phyloP scores from a whole-genome alignment of 1,140 invertebrate species.

The Araneus ventricosus region DNA sequence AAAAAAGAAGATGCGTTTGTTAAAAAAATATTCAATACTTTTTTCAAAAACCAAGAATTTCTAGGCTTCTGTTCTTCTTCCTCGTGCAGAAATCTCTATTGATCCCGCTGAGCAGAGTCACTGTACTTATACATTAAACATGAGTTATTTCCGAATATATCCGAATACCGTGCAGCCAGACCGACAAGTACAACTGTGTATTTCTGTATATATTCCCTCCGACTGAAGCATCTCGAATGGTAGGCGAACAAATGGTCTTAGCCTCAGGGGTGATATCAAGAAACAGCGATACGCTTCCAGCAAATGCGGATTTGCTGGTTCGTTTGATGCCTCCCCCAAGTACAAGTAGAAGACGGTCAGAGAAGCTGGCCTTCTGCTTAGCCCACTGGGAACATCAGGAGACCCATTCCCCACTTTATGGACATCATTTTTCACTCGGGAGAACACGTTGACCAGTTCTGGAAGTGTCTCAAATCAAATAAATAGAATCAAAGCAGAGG shows the following conservation, averaged over 20 bases:
- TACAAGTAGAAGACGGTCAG: background rate
- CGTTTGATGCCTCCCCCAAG: background rate
- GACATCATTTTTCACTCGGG: slow-evolving; percentile 1
- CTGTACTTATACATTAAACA: no score
- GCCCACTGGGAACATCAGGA: background rate
- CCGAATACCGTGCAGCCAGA: background rate
- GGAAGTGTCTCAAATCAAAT: background rate
- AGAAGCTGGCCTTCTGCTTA: background rate
- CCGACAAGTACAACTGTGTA: background rate
- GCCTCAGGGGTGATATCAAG: slow-evolving; percentile 2
- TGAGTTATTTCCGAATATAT: no score
- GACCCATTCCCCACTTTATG: background rate
- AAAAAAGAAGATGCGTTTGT: no score
- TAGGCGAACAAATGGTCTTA: background rate
- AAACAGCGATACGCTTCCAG: background rate
- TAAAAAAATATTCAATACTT: no score
- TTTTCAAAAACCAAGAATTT: no score
- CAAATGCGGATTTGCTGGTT: slow-evolving; percentile 10
- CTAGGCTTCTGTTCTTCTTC: no score
- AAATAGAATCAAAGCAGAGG: background rate
- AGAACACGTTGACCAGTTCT: background rate
- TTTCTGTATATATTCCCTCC: background rate
- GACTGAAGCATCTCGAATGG: background rate
- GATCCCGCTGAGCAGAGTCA: no score
- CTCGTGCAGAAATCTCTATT: no score